phyloP scores from a whole-genome alignment of 2,113 vertebrate genomes.

The Ammodytes marinus region DNA sequence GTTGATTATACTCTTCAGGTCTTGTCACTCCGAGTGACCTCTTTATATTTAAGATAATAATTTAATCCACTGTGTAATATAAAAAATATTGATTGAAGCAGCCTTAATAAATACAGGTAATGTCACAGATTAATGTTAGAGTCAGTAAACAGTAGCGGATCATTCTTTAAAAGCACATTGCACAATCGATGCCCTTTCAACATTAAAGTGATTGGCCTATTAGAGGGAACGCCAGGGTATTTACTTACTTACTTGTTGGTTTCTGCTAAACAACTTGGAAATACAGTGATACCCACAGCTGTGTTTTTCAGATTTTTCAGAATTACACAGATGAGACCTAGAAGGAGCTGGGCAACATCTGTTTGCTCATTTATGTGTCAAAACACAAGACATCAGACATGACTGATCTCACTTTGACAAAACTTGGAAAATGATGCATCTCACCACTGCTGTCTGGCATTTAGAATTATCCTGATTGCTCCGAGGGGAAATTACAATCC shows the following conservation, averaged over 20 bases:
- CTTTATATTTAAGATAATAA: background rate
- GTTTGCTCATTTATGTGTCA: conserved; percentile 70
- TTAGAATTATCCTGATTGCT: conserved; percentile 66
- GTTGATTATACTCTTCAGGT: background rate
- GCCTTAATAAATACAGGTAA: background rate
- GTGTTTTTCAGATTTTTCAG: conserved; percentile 41
- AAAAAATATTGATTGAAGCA: background rate
- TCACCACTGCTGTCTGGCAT: conserved; percentile 39
- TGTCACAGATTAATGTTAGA: background rate
- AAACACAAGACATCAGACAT: conserved; percentile 59
- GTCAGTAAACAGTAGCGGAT: background rate
- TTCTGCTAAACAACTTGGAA: conserved; percentile 17
- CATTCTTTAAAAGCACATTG: background rate
- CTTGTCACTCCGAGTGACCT: background rate
- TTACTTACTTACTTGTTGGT: conserved; percentile 21
- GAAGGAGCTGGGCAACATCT: conserved; percentile 64
- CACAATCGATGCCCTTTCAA: background rate
- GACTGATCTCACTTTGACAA: conserved; percentile 64
- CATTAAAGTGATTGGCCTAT: background rate
- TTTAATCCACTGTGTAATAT: background rate
- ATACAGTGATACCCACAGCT: conserved; percentile 45
- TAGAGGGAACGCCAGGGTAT: background rate
- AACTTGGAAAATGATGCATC: conserved; percentile 65
- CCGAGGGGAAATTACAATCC: conserved; percentile 68
- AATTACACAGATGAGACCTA: conserved; percentile 45